phyloP scores from a whole-genome alignment of 2,888 invertebrate genomes.

The Aproaerema taeniolella region DNA sequence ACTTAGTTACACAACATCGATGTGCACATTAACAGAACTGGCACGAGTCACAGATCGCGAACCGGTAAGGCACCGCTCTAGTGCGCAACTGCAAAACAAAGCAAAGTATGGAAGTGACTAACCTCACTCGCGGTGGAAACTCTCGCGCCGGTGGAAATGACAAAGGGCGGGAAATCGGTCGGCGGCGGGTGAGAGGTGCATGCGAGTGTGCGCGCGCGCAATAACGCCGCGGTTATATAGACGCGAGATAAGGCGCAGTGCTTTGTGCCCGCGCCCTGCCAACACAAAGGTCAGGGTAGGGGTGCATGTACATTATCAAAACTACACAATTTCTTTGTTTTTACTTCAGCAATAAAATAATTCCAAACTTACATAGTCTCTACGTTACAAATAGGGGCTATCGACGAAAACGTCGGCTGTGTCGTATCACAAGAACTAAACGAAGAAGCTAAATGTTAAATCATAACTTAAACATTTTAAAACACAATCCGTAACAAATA shows the following conservation, averaged over 20 bases:
- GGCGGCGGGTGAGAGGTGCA: slow-evolving; percentile 47
- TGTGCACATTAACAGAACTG: slow-evolving; percentile 16
- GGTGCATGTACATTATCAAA: slow-evolving; percentile 2
- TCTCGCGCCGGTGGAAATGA: slow-evolving; percentile 53
- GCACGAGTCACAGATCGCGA: slow-evolving; percentile 24
- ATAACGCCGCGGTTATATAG: slow-evolving; percentile 50
- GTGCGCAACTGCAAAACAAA: slow-evolving; percentile 20
- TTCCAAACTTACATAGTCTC: no score
- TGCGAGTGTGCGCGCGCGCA: slow-evolving; percentile 72
- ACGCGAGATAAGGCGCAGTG: slow-evolving; percentile 47
- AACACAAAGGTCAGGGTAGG: slow-evolving; percentile 3
- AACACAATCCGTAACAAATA: no score
- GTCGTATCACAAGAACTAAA: no score
- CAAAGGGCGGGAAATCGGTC: slow-evolving; percentile 55
- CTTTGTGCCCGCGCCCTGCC: neutral
- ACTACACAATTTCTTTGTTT: no score
- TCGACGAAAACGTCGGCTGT: no score
- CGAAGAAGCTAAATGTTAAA: no score
- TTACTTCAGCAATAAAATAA: no score
- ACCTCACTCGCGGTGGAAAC: slow-evolving; percentile 59
- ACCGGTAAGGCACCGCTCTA: slow-evolving; percentile 24
- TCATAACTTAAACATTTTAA: no score
- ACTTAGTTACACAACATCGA: slow-evolving; percentile 12
- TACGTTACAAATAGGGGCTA: no score
- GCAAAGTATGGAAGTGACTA: slow-evolving; percentile 45